Evolutionary conservation across 2,113 vertebrate species (phyloP).

Genomic region (Gymnogyps californianus): DNA sequence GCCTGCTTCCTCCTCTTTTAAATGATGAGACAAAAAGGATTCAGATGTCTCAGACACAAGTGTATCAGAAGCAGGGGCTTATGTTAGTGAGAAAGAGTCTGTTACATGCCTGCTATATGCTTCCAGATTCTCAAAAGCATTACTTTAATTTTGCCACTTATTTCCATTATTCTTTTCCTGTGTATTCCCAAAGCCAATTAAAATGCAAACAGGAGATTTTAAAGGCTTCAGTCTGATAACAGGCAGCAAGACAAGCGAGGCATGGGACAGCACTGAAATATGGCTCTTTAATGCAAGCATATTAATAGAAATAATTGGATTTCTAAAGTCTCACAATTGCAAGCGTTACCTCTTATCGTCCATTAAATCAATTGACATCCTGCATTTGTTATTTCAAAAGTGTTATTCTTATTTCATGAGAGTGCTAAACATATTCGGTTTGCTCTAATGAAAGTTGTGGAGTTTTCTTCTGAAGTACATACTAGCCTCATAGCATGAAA

Average conservation of each 20-base stretch:
- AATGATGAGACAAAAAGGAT: neutral
- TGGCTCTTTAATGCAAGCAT: constrained; percentile 61
- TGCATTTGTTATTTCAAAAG: constrained; percentile 69
- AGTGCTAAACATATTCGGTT: neutral
- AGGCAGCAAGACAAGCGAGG: constrained; percentile 64
- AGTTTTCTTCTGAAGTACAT: constrained; percentile 44
- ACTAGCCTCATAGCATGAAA: neutral
- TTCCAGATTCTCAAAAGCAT: constrained; percentile 20
- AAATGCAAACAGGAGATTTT: constrained; percentile 74
- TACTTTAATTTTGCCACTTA: constrained; percentile 57
- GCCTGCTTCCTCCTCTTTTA: neutral
- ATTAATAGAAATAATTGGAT: constrained; percentile 79
- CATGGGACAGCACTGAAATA: constrained; percentile 69
- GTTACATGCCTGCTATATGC: constrained; percentile 6
- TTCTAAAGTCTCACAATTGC: constrained; percentile 66
- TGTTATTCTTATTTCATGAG: constrained; percentile 48
- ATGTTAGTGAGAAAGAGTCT: neutral
- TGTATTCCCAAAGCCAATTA: constrained; percentile 75
- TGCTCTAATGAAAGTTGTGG: constrained; percentile 61
- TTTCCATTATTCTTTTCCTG: constrained; percentile 60
- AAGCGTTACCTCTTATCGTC: constrained; percentile 64
- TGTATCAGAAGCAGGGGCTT: neutral
- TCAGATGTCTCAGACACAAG: neutral
- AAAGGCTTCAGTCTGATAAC: constrained; percentile 66
- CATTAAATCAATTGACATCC: constrained; percentile 68